These are phyloP conservation scores for Drosophila ficusphila DNA, from an alignment of 1,140 invertebrate species.

Conservation along the genomic window DNA sequence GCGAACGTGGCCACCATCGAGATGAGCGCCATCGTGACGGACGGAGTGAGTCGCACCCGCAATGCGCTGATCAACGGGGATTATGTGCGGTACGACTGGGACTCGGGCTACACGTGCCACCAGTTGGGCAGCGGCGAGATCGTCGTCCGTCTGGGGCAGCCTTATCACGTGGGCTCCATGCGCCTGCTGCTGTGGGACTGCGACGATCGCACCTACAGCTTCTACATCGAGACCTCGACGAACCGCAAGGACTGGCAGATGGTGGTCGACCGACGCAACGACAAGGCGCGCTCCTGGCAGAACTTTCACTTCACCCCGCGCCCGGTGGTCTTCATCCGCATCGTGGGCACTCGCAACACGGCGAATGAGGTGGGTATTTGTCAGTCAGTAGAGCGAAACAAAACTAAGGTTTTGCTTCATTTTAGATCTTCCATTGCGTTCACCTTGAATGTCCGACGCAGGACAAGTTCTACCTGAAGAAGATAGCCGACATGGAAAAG, in stretches of 20 bases:
- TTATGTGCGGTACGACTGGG: constrained; percentile 98
- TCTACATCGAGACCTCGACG: constrained; percentile 97
- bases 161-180: constrained; percentile 96
- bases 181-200: constrained; percentile 98
- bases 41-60: constrained; percentile 95
- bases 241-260: constrained; percentile 96
- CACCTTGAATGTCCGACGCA: constrained; percentile 98
- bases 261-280: constrained; percentile 89
- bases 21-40: constrained; percentile 95
- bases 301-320: constrained; percentile 91
- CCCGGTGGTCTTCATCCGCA: constrained; percentile 96
- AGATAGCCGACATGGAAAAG: constrained; percentile 41
- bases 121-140: constrained; percentile 98
- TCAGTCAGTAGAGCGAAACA: too few relatives aligned
- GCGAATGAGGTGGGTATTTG: constrained; percentile 92
- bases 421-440: constrained; percentile 97
- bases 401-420: too few relatives aligned
- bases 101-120: constrained; percentile 98
- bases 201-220: constrained; percentile 97
- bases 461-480: constrained; percentile 67
- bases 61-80: constrained; percentile 99
- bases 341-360: constrained; percentile 98
- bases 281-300: constrained; percentile 92
- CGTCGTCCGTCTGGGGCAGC: constrained; percentile 97
- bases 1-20: constrained; percentile 96